phyloP scores from a whole-genome alignment of 1,140 invertebrate species.

The Dendroctonus valens region DNA sequence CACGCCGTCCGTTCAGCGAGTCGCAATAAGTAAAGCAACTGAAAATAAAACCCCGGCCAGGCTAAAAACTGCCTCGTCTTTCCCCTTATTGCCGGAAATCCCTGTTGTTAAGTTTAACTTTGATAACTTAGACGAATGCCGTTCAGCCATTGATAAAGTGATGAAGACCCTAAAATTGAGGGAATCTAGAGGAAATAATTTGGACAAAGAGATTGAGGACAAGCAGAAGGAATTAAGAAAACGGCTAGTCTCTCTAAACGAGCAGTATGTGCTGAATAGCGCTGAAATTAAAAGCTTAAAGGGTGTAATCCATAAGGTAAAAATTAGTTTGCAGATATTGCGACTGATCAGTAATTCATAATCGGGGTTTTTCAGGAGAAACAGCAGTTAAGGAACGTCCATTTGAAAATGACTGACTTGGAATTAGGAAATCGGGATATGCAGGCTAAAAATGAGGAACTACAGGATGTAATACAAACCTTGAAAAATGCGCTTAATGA shows the following conservation, averaged over 20 bases:
- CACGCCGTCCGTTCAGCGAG: constrained; percentile 17
- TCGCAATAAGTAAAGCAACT: constrained; percentile 61
- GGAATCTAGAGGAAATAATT: constrained; percentile 20
- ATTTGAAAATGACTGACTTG: constrained; percentile 57
- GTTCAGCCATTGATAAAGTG: constrained; percentile 31
- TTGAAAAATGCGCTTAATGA: constrained; percentile 57
- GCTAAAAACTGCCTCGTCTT: constrained; percentile 22
- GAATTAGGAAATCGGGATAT: constrained; percentile 57
- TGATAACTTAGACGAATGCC: constrained; percentile 34
- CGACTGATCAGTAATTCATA: background rate
- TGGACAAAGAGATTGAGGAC: constrained; percentile 37
- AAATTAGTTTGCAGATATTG: background rate
- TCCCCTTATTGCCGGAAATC: constrained; percentile 34
- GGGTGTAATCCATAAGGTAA: constrained; percentile 39
- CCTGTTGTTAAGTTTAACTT: constrained; percentile 36
- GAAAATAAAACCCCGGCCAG: constrained; percentile 54
- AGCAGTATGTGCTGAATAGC: constrained; percentile 39
- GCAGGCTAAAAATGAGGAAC: constrained; percentile 50
- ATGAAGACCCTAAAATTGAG: constrained; percentile 31
- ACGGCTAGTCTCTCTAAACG: constrained; percentile 38
- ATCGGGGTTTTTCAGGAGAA: constrained; percentile 49
- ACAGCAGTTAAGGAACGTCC: constrained; percentile 60
- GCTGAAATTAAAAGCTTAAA: constrained; percentile 43
- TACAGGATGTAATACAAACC: constrained; percentile 45
- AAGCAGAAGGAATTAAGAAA: constrained; percentile 42